Evolutionary conservation across 2,113 vertebrate species (phyloP).

Genomic region (Chloebia gouldiae): DNA sequence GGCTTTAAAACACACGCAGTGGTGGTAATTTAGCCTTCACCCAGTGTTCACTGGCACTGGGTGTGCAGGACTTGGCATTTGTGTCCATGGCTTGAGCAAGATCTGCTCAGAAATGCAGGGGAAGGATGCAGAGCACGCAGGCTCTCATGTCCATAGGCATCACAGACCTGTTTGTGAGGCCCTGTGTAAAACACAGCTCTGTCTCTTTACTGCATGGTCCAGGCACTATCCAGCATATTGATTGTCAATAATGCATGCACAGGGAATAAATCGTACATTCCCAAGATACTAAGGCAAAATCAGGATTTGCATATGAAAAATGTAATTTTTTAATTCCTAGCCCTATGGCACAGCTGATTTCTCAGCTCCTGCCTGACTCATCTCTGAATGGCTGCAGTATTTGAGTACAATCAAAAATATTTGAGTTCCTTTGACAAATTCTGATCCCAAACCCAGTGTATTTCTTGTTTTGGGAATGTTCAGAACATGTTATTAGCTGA

Average conservation of each 20-base stretch:
- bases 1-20: neutral
- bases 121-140: neutral
- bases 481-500: conserved; percentile 78
- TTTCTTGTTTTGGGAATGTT: neutral
- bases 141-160: neutral
- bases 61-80: rapidly evolving
- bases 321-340: neutral
- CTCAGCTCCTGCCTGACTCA: neutral
- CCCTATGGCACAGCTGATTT: neutral
- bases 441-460: neutral
- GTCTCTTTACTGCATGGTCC: neutral
- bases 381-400: neutral
- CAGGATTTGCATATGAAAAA: neutral
- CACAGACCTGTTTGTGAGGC: neutral
- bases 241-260: neutral
- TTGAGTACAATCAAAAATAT: neutral
- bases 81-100: neutral
- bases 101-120: neutral
- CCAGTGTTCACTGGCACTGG: neutral
- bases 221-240: neutral
- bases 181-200: neutral
- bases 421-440: neutral
- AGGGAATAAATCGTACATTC: neutral
- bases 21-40: neutral
- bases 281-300: neutral